A percentile compares a stretch with the other conserved stretches of the same genome.
phyloP scores from a whole-genome alignment of 2,797 vertebrate species.

The Crypturellus tataupa region DNA sequence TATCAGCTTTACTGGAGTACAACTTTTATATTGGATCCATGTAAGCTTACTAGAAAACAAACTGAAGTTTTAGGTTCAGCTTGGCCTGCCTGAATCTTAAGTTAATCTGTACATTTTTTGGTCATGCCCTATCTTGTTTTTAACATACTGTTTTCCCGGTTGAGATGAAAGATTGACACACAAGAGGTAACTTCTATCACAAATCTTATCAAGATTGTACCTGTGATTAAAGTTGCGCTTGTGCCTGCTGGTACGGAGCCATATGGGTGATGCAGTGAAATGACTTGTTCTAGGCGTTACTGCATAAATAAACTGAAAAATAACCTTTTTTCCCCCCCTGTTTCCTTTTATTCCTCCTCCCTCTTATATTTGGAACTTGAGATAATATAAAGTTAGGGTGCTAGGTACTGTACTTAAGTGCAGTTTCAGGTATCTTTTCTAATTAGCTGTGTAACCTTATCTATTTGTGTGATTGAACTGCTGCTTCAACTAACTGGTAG shows the following conservation, averaged over 20 bases:
- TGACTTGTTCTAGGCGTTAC: not conserved
- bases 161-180: not conserved
- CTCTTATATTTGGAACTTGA: not conserved
- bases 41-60: not conserved
- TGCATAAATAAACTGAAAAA: not conserved
- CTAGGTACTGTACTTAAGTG: not conserved
- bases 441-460: not conserved
- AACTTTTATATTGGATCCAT: not conserved
- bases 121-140: not conserved
- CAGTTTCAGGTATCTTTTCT: not conserved
- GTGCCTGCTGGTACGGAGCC: not conserved
- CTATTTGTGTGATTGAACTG: not conserved
- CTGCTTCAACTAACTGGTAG: not conserved
- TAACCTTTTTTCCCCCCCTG: accelerated
- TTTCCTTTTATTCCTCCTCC: not conserved
- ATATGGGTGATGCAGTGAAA: not conserved
- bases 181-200: not conserved
- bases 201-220: not conserved
- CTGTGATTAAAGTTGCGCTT: not conserved
- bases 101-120: not conserved
- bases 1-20: not conserved
- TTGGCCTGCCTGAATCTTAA: not conserved
- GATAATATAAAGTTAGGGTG: not conserved
- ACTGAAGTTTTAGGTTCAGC: not conserved
- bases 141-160: not conserved